These are phyloP conservation scores for Dissostichus mawsoni DNA, from an alignment of 2,113 vertebrate species.

Conservation along the genomic window DNA sequence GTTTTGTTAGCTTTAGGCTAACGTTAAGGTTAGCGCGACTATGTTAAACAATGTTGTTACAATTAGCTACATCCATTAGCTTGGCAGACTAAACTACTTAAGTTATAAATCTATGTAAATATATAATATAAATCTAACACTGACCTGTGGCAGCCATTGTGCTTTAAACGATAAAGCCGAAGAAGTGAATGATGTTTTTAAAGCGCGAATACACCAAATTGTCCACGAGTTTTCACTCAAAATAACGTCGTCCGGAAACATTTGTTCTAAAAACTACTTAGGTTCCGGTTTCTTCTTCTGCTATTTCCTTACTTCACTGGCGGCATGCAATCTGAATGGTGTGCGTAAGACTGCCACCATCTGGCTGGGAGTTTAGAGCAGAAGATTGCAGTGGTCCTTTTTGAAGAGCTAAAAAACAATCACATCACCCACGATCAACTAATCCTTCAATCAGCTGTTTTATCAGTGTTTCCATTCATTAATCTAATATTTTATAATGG, in stretches of 20 bases:
- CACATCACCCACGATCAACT: not conserved
- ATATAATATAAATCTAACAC: not conserved
- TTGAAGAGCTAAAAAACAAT: not conserved
- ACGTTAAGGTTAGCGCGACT: slow-evolving; percentile 3
- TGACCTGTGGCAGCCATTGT: slow-evolving; percentile 65
- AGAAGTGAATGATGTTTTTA: not conserved
- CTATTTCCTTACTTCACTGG: not conserved
- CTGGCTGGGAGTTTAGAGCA: slow-evolving; percentile 10
- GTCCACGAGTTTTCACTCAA: slow-evolving; percentile 21
- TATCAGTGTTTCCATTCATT: too few relatives aligned
- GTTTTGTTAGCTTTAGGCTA: not conserved
- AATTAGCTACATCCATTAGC: not conserved
- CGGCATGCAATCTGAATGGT: not conserved
- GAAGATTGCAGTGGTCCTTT: not conserved
- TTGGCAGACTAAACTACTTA: not conserved
- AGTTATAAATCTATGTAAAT: accelerated
- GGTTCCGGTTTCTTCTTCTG: slow-evolving; percentile 22
- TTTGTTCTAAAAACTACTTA: not conserved
- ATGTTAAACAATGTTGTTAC: not conserved
- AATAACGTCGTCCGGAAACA: slow-evolving; percentile 66
- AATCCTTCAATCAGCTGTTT: not conserved
- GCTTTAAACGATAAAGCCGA: not conserved
- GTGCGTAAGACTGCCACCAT: slow-evolving; percentile 19
- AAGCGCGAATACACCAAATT: not conserved
- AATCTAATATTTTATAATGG: too few relatives aligned